A percentile compares a stretch with the other conserved stretches of the same genome.
Evolutionary conservation across 2,797 vertebrate species (phyloP).

Genomic region (Atherinosoma microstoma): DNA sequence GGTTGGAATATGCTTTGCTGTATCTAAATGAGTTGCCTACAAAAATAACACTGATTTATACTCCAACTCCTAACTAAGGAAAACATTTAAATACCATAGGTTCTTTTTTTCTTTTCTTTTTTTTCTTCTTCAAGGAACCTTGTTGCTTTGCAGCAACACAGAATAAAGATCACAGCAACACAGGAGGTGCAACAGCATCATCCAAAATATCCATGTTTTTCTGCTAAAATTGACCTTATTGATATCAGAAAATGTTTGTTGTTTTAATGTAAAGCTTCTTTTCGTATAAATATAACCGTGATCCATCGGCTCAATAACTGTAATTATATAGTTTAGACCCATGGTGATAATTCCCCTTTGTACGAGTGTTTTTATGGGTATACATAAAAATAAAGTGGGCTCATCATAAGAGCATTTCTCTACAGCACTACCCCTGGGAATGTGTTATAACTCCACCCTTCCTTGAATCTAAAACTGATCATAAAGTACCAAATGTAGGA

Average conservation of each 20-base stretch:
- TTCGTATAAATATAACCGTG: not conserved
- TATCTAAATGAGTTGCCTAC: not conserved
- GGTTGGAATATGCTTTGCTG: not conserved
- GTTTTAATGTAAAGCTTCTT: not conserved
- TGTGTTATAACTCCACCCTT: not conserved
- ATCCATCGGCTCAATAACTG: not conserved
- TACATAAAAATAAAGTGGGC: not conserved
- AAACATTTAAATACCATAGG: too few relatives aligned
- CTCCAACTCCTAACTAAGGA: too few relatives aligned
- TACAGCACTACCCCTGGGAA: not conserved
- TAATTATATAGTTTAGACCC: not conserved
- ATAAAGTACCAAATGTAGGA: not conserved
- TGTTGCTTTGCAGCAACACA: too few relatives aligned
- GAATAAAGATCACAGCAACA: too few relatives aligned
- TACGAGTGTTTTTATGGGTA: not conserved
- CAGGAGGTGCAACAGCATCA: too few relatives aligned
- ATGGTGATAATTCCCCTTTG: not conserved
- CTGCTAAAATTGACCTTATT: too few relatives aligned
- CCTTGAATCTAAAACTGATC: not conserved
- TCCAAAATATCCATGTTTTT: too few relatives aligned
- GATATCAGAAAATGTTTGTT: not conserved
- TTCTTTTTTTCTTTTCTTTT: too few relatives aligned
- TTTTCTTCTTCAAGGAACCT: not conserved
- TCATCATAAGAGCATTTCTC: not conserved
- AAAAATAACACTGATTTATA: not conserved